Conservation (phyloP, 2,888 invertebrate species). For the Caenorhabditis sinica region DNA sequence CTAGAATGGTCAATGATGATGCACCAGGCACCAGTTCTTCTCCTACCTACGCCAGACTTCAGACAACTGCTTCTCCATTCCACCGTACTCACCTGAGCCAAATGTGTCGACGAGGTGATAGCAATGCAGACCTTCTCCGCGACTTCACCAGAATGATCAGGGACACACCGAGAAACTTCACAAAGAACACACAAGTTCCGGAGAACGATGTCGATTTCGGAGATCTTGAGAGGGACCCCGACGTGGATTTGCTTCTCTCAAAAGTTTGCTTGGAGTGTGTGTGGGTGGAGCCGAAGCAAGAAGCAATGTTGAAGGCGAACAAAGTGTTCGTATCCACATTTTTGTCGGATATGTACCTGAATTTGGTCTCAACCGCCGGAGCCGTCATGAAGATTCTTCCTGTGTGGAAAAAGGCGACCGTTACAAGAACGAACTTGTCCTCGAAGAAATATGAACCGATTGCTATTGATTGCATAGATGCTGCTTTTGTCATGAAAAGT, state of each 20-base stretch:
- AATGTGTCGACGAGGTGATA: slow-evolving; percentile 28
- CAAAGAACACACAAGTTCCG: slow-evolving; percentile 5
- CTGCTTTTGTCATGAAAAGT: slow-evolving; percentile 28
- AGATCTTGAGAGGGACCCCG: slow-evolving; percentile 63
- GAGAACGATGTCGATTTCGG: slow-evolving; percentile 48
- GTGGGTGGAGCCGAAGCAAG: slow-evolving; percentile 54
- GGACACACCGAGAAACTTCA: slow-evolving; percentile 44
- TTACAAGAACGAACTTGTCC: slow-evolving; percentile 18
- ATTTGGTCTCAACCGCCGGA: slow-evolving; percentile 37
- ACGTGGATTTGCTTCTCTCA: slow-evolving; percentile 64
- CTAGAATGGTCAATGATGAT: slow-evolving; percentile 55
- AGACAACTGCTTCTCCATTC: slow-evolving; percentile 51
- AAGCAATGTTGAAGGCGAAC: slow-evolving; percentile 28
- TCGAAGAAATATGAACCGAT: slow-evolving; percentile 17
- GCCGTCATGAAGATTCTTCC: slow-evolving; percentile 51
- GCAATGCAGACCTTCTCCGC: slow-evolving; percentile 49
- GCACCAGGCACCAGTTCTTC: slow-evolving; percentile 39
- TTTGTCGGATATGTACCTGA: slow-evolving; percentile 43
- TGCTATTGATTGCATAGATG: slow-evolving; percentile 45
- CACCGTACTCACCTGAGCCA: slow-evolving; percentile 39
- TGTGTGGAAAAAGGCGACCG: slow-evolving; percentile 44
- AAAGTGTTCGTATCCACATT: slow-evolving; percentile 55
- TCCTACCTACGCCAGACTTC: slow-evolving; percentile 50
- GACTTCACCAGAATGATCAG: slow-evolving; percentile 66
- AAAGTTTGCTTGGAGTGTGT: slow-evolving; percentile 66